Evolutionary conservation across 1,140 invertebrate species (phyloP).

Genomic region (Cataglyphis hispanica): DNA sequence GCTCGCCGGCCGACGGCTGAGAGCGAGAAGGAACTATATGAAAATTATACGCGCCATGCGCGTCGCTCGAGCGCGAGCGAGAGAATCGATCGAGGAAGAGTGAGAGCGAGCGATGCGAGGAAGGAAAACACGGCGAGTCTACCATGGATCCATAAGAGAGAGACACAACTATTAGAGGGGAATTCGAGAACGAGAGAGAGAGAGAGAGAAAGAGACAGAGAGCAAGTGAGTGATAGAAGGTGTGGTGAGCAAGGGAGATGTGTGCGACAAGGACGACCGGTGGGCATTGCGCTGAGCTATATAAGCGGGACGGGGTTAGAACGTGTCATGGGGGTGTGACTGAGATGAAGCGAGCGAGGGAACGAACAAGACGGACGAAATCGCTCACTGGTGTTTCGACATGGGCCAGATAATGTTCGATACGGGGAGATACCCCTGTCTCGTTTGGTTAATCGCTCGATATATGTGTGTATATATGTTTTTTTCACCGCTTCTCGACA

Average conservation of each 20-base stretch:
- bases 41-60: constrained; percentile 76
- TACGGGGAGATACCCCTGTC: constrained; percentile 80
- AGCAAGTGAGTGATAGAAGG: constrained; percentile 63
- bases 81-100: constrained; percentile 41
- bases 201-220: constrained; percentile 50
- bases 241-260: constrained; percentile 57
- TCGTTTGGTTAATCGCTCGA: constrained; percentile 81
- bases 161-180: constrained; percentile 49
- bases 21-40: constrained; percentile 64
- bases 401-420: constrained; percentile 82
- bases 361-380: constrained; percentile 83
- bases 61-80: constrained; percentile 61
- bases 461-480: constrained; percentile 71
- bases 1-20: constrained; percentile 50
- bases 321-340: constrained; percentile 76
- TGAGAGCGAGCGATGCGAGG: not conserved
- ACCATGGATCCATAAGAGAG: constrained; percentile 44
- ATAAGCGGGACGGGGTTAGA: constrained; percentile 68
- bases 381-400: constrained; percentile 84
- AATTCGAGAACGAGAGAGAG: constrained; percentile 54
- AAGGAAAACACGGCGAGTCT: constrained; percentile 25
- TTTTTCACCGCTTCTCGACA: constrained; percentile 44
- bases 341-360: constrained; percentile 33
- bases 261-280: constrained; percentile 55
- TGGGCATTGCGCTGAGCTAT: constrained; percentile 54